phyloP scores from a whole-genome alignment of 2,888 invertebrate genomes.

The Hyppa rectilinea region DNA sequence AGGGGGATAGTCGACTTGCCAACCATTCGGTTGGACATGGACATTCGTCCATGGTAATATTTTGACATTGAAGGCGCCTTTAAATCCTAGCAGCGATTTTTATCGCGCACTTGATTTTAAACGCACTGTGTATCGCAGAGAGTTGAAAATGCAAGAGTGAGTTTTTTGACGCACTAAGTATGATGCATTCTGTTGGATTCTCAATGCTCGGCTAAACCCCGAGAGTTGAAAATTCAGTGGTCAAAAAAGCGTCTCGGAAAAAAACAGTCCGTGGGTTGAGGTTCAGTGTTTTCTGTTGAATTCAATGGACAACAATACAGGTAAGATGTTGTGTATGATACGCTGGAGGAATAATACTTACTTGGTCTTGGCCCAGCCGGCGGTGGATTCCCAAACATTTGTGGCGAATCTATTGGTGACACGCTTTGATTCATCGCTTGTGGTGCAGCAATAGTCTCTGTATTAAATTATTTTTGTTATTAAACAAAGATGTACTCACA shows the following conservation, averaged over 20 bases:
- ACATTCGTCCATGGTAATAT: background rate
- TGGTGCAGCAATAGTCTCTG: slow-evolving; percentile 1
- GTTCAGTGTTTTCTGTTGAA: background rate
- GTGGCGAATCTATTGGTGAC: background rate
- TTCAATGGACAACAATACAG: background rate
- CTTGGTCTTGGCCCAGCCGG: slow-evolving; percentile 1
- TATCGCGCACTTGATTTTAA: background rate
- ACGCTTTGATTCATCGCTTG: background rate
- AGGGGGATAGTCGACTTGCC: background rate
- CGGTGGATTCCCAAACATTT: background rate
- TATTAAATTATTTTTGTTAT: background rate
- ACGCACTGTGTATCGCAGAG: background rate
- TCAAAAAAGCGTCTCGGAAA: too few relatives aligned
- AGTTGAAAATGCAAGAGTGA: background rate
- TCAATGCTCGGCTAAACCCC: background rate
- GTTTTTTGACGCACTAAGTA: background rate
- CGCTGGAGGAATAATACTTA: slow-evolving; percentile 14
- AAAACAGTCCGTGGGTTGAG: background rate
- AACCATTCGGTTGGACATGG: too few relatives aligned
- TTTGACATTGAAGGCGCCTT: background rate
- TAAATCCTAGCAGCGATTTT: background rate
- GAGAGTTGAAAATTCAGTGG: background rate
- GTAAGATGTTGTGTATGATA: background rate
- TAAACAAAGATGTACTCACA: background rate
- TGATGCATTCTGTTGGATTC: background rate